Conservation (phyloP, 2,113 vertebrate genomes). For the Chaenogobius annularis region DNA sequence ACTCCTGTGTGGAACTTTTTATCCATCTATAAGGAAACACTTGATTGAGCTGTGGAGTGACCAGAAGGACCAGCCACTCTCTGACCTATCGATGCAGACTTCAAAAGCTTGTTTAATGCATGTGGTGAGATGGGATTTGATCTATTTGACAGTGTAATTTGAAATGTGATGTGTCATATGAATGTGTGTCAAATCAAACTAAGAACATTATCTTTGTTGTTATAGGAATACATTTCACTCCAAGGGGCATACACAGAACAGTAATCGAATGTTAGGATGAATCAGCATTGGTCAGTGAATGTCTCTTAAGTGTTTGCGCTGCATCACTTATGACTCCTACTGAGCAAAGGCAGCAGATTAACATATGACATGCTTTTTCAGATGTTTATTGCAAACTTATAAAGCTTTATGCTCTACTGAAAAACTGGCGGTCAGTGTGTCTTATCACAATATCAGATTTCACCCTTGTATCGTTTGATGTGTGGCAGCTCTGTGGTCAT, state of each 20-base stretch:
- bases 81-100: constrained; percentile 51
- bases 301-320: too few relatives aligned
- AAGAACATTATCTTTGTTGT: too few relatives aligned
- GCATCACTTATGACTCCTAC: too few relatives aligned
- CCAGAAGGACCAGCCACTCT: constrained; percentile 19
- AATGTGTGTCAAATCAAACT: background rate
- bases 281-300: too few relatives aligned
- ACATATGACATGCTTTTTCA: too few relatives aligned
- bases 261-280: too few relatives aligned
- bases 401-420: too few relatives aligned
- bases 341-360: too few relatives aligned
- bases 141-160: background rate
- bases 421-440: background rate
- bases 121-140: constrained; percentile 21
- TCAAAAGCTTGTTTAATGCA: constrained; percentile 45
- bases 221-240: too few relatives aligned
- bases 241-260: background rate
- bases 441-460: background rate
- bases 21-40: constrained; percentile 13
- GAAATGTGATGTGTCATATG: background rate
- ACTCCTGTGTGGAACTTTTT: constrained; percentile 10
- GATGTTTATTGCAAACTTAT: too few relatives aligned
- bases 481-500: constrained; percentile 14
- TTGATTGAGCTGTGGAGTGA: constrained; percentile 22
- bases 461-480: background rate